A percentile compares a stretch with the other conserved stretches of the same genome.
Evolutionary conservation across 2,113 vertebrate genomes (phyloP).

Genomic region (Scomber colias): DNA sequence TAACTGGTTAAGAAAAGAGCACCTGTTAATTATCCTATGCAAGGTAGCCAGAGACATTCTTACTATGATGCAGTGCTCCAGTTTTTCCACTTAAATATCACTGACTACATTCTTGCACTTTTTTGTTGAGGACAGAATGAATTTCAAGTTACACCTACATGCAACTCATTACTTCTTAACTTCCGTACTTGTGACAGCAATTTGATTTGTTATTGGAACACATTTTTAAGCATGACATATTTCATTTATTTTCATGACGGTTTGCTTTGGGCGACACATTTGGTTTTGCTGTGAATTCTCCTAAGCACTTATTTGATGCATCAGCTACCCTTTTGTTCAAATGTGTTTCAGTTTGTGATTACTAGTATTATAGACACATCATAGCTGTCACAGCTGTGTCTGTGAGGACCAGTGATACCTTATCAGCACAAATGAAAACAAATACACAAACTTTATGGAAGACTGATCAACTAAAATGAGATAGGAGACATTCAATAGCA

Average conservation of each 20-base stretch:
- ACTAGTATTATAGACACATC: conserved; percentile 26
- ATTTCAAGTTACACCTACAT: conserved; percentile 2
- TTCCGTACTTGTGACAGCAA: conserved; percentile 48
- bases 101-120: neutral
- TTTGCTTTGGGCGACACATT: conserved; percentile 62
- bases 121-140: conserved; percentile 15
- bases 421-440: conserved; percentile 2
- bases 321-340: conserved; percentile 38
- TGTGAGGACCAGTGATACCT: neutral
- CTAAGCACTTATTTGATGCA: conserved; percentile 52
- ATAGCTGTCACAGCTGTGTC: conserved; percentile 11
- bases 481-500: neutral
- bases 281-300: conserved; percentile 45
- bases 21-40: neutral
- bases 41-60: neutral
- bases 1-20: neutral
- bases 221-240: conserved; percentile 45
- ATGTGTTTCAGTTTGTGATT: conserved; percentile 10
- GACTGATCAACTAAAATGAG: neutral
- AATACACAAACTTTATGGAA: too few relatives aligned
- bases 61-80: neutral
- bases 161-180: conserved; percentile 41
- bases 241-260: conserved; percentile 46
- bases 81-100: neutral
- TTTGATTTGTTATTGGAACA: conserved; percentile 58